Conservation (phyloP, 2,888 invertebrate genomes). For the Mactromeris polynyma region DNA sequence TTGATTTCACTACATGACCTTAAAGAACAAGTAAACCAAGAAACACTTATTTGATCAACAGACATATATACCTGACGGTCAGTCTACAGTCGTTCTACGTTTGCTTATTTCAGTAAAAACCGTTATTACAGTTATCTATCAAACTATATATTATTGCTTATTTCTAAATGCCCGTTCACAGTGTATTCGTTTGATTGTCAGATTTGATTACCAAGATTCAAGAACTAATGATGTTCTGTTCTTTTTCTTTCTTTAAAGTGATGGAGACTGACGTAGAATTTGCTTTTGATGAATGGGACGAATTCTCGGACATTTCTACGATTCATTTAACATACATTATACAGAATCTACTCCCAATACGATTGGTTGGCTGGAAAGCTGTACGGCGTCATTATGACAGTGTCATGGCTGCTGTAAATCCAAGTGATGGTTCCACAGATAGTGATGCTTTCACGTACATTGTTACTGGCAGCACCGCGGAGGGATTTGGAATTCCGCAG, state of each 20-base stretch:
- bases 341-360: constrained; percentile 55
- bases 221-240: too few species aligned
- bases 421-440: not conserved
- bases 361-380: constrained; percentile 34
- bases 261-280: constrained; percentile 44
- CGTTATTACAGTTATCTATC: too few species aligned
- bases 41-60: too few species aligned
- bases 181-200: too few species aligned
- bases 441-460: not conserved
- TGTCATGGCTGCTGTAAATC: not conserved
- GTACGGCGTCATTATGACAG: constrained; percentile 29
- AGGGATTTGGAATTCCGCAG: constrained; percentile 55
- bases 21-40: too few species aligned
- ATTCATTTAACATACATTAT: constrained; percentile 52
- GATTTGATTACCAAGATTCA: too few species aligned
- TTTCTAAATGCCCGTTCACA: too few species aligned
- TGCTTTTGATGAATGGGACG: constrained; percentile 48
- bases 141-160: too few species aligned
- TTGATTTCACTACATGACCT: too few species aligned
- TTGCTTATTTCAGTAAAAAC: too few species aligned
- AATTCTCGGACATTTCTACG: constrained; percentile 33
- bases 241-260: not conserved
- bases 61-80: too few species aligned
- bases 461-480: constrained; percentile 53
- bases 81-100: too few species aligned